phyloP scores from a whole-genome alignment of 2,113 vertebrate genomes.

The Chunga burmeisteri region DNA sequence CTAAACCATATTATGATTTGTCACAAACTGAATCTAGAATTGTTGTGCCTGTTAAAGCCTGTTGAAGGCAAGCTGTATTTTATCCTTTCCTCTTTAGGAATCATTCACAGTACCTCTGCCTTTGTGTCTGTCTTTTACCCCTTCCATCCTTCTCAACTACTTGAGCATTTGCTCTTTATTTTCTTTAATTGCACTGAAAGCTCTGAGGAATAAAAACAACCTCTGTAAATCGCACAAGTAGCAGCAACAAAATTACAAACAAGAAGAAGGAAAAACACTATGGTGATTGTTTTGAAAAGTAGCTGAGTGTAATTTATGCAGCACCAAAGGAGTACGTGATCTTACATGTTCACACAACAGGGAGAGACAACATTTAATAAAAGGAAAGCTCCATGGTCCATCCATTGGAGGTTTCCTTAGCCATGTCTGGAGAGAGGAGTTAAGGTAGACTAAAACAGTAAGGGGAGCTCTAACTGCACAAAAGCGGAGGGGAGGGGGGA shows the following conservation, averaged over 20 bases:
- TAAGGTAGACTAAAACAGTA: neutral
- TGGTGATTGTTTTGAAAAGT: neutral
- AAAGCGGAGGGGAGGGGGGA: rapidly evolving
- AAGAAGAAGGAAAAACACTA: neutral
- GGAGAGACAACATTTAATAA: neutral
- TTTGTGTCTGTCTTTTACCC: neutral
- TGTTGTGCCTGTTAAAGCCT: neutral
- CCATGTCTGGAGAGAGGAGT: neutral
- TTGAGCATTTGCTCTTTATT: neutral
- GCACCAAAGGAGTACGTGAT: neutral
- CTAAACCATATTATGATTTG: neutral
- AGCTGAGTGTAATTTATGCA: neutral
- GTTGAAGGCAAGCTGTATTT: neutral
- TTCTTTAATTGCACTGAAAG: constrained; percentile 26
- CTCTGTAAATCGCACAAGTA: neutral
- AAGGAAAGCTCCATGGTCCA: neutral
- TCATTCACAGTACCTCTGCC: neutral
- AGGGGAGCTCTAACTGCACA: neutral
- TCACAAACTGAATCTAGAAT: neutral
- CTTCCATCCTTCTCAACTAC: neutral
- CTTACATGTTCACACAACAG: neutral
- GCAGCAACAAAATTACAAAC: neutral
- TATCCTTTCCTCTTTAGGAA: neutral
- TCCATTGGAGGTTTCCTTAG: neutral
- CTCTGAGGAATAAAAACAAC: neutral